Percentiles rank a stretch among this genome's conserved stretches.
phyloP scores from a whole-genome alignment of 2,888 invertebrate genomes.

The Amaurobius ferox region DNA sequence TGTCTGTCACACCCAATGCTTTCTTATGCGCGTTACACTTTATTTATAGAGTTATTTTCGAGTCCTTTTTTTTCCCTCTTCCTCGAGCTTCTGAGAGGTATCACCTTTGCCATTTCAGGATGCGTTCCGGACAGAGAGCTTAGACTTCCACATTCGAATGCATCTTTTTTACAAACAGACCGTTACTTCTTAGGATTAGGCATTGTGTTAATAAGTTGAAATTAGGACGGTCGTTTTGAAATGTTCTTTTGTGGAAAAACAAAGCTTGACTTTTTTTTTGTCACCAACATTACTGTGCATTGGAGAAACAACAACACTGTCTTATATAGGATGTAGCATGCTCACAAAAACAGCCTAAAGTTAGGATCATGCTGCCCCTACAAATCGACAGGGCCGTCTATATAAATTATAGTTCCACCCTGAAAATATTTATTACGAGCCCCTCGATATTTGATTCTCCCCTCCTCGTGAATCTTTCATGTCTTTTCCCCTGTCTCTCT shows the following conservation, averaged over 20 bases:
- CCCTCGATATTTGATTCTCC: too few species aligned
- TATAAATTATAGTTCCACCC: too few species aligned
- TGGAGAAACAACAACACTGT: too few species aligned
- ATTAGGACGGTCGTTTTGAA: neutral
- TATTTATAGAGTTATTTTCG: constrained; percentile 2
- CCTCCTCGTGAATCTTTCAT: too few species aligned
- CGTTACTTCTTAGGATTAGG: neutral
- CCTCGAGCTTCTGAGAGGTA: neutral
- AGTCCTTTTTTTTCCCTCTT: constrained; percentile 3
- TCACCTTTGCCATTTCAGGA: neutral
- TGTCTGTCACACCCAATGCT: neutral
- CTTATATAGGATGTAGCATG: too few species aligned
- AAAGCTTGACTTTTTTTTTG: neutral
- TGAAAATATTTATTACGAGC: too few species aligned
- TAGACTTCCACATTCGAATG: neutral
- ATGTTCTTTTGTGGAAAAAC: neutral
- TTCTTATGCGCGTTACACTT: neutral
- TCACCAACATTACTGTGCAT: too few species aligned
- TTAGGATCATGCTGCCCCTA: too few species aligned
- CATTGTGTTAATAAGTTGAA: neutral
- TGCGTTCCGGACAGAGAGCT: neutral
- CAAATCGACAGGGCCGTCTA: too few species aligned
- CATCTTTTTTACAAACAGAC: neutral
- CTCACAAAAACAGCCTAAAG: too few species aligned
- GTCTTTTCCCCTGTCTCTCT: too few species aligned